These are phyloP conservation scores for Cremastinae sp. DNA, from an alignment of 2,888 invertebrate species.

Conservation along the genomic window DNA sequence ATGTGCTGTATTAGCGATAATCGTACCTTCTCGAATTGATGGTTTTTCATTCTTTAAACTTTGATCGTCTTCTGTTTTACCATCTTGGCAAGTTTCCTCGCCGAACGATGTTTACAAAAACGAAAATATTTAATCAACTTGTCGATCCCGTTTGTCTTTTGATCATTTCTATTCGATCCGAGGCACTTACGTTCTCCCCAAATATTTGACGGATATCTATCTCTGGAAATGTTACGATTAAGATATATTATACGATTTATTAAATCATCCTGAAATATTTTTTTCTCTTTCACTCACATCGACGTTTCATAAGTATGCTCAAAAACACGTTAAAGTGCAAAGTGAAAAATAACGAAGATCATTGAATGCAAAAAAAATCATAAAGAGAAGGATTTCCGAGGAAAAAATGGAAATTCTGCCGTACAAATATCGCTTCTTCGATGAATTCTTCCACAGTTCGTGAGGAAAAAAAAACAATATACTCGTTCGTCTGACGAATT, in stretches of 20 bases:
- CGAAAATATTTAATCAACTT: constrained; percentile 44
- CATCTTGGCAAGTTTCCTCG: constrained; percentile 46
- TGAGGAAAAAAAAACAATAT: neutral
- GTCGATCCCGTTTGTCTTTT: constrained; percentile 10
- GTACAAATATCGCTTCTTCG: constrained; percentile 38
- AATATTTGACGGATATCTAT: no score
- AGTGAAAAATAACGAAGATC: neutral
- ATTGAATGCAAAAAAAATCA: neutral
- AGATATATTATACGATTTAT: no score
- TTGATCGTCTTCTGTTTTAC: constrained; percentile 5
- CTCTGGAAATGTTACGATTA: no score
- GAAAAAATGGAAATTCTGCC: neutral
- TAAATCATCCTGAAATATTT: neutral
- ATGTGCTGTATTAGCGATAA: constrained; percentile 40
- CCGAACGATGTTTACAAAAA: constrained; percentile 24
- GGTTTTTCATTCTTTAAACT: constrained; percentile 8
- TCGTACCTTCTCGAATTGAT: constrained; percentile 49
- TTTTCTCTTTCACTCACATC: neutral
- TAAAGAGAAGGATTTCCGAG: neutral
- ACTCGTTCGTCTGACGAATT: constrained; percentile 16
- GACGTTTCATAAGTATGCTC: constrained; percentile 18
- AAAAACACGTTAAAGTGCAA: constrained; percentile 34
- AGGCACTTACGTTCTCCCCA: no score
- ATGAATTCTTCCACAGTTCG: constrained; percentile 26
- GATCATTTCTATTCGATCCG: neutral